These are phyloP conservation scores for Oscheius myriophilus DNA, from an alignment of 2,888 invertebrate genomes.

Conservation along the genomic window DNA sequence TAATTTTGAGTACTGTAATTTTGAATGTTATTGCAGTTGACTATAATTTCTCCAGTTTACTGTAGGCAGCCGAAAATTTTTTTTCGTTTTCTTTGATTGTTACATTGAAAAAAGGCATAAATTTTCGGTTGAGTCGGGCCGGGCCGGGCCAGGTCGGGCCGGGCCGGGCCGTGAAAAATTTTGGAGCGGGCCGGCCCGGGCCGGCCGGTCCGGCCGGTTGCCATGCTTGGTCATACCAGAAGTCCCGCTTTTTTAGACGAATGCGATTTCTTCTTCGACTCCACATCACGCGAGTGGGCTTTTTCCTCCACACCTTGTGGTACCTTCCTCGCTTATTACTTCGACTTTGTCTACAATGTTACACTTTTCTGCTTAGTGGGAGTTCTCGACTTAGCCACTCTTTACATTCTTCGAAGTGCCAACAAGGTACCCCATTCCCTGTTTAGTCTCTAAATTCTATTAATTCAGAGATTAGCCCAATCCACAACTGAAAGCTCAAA, in stretches of 20 bases:
- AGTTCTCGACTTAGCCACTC: slow-evolving; percentile 13
- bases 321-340: slow-evolving; percentile 1
- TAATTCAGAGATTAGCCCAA: slow-evolving; percentile 5
- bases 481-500: not conserved
- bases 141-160: too few species aligned
- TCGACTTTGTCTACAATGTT: slow-evolving; percentile 24
- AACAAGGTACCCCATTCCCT: not conserved
- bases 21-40: too few species aligned
- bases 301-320: slow-evolving; percentile 21
- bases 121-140: too few species aligned
- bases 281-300: slow-evolving; percentile 10
- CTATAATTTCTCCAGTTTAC: too few species aligned
- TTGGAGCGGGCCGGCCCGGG: too few species aligned
- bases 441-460: not conserved
- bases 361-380: slow-evolving; percentile 5
- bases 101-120: too few species aligned
- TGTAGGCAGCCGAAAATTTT: too few species aligned
- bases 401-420: slow-evolving; percentile 14
- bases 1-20: too few species aligned
- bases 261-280: slow-evolving; percentile 26
- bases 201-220: too few species aligned
- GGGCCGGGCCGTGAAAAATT: too few species aligned
- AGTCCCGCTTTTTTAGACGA: slow-evolving; percentile 21
- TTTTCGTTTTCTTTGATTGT: too few species aligned
- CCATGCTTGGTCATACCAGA: too few species aligned